These are phyloP conservation scores for Melitaea athalia DNA, from an alignment of 2,888 invertebrate species.

Conservation along the genomic window DNA sequence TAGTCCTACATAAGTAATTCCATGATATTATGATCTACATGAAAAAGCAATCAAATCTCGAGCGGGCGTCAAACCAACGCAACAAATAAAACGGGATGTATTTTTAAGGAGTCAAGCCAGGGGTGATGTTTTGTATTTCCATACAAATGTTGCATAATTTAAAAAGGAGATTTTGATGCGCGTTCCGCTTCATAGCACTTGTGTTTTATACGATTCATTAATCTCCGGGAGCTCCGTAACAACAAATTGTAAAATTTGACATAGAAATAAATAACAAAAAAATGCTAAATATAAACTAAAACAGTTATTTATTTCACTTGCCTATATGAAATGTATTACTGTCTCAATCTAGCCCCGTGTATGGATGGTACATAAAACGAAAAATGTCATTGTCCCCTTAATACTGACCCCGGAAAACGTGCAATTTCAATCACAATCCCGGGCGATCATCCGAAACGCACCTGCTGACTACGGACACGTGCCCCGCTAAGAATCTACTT, in stretches of 20 bases:
- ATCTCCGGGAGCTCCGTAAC: constrained; percentile 37
- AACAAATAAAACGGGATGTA: constrained; percentile 72
- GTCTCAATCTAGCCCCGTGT: neutral
- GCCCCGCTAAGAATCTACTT: constrained; percentile 77
- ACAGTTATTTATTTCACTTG: neutral
- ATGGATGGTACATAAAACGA: constrained; percentile 44
- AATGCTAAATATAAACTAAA: neutral
- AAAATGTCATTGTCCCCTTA: constrained; percentile 50
- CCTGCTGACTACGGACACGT: constrained; percentile 75
- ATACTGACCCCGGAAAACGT: constrained; percentile 60
- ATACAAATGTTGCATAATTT: constrained; percentile 82
- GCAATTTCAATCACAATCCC: constrained; percentile 75
- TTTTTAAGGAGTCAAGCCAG: constrained; percentile 66
- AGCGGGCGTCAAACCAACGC: constrained; percentile 68
- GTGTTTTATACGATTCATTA: constrained; percentile 62
- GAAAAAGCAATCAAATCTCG: constrained; percentile 77
- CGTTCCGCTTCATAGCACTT: constrained; percentile 61
- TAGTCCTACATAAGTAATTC: constrained; percentile 10
- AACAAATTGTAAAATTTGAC: constrained; percentile 30
- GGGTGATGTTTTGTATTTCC: constrained; percentile 70
- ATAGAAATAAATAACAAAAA: neutral
- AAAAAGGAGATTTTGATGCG: constrained; percentile 60
- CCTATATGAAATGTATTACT: neutral
- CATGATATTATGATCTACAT: constrained; percentile 64
- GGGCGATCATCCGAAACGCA: constrained; percentile 57